Evolutionary conservation across 2,888 invertebrate species (phyloP).

Genomic region (Agelastica alni): DNA sequence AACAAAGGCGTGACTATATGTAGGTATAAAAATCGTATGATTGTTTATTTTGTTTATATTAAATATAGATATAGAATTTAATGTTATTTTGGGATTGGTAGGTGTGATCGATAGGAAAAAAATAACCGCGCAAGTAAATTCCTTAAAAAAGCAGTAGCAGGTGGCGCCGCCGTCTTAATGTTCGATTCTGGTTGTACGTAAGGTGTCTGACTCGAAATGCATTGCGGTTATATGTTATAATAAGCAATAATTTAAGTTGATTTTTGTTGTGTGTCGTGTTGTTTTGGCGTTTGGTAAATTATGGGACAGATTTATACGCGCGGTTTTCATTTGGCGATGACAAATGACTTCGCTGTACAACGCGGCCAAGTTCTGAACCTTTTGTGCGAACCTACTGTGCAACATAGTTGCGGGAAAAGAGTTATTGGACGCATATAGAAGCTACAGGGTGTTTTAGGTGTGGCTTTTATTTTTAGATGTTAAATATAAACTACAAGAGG

Average conservation of each 20-base stretch:
- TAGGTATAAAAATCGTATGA: too few relatives aligned
- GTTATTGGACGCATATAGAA: not conserved
- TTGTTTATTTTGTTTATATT: too few relatives aligned
- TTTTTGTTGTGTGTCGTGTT: constrained; percentile 54
- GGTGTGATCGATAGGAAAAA: too few relatives aligned
- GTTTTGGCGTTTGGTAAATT: constrained; percentile 55
- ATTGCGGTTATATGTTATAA: constrained; percentile 49
- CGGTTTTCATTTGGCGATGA: constrained; percentile 50
- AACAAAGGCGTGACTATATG: too few relatives aligned
- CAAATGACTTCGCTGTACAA: constrained; percentile 45
- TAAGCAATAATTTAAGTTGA: constrained; percentile 54
- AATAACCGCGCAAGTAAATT: too few relatives aligned
- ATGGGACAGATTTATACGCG: constrained; percentile 55
- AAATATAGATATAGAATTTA: too few relatives aligned
- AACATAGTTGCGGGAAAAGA: constrained; percentile 31
- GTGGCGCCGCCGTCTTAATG: not conserved
- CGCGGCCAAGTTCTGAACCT: constrained; percentile 34
- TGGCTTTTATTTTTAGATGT: too few relatives aligned
- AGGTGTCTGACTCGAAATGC: constrained; percentile 32
- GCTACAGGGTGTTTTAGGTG: constrained; percentile 10
- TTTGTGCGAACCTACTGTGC: constrained; percentile 46
- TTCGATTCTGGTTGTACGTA: not conserved
- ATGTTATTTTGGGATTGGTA: too few relatives aligned
- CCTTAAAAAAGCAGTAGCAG: not conserved
- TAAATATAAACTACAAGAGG: too few relatives aligned